Evolutionary conservation across 2,888 invertebrate species (phyloP), one percentile per base, ranked within the genome.

Genomic region (Dioctria linearis): DNA sequence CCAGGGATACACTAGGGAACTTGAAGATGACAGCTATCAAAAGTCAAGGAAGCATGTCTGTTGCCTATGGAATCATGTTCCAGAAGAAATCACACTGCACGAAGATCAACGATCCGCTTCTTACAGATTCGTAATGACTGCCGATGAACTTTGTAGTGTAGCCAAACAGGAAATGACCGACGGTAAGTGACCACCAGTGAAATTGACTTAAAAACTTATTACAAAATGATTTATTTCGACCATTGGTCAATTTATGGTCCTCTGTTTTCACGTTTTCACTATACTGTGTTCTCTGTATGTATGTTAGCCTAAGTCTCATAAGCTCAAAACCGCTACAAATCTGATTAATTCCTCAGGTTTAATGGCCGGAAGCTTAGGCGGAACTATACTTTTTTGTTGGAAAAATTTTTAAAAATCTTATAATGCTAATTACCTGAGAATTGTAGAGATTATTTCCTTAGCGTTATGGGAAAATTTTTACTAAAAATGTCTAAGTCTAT

Each of bases 41-140:
- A 84, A 82, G 83, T 51, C 82, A 81, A 4, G 85, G 85, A 65
- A 85, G 83, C 80, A 84, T 86, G 80, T 87, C 83, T 83, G 85
- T 86, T 13, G 82, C 83, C 85, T 69, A 82, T 87, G 82, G 85
- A 85, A 80, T 82, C 81, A 82, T 81, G 83, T 83, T 82, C 84
- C 85, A 80, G 82, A 84, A 75, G 82, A 85, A 1, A 83, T 89
- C 25, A 78, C 84, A 40, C 84, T 87, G 80, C 82, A 83, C 3
- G 76, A 83, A 2, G 84, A 85, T 67, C 83, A 87, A 80, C 69
- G 82, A 39, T 83, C 82, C 49, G 78, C 86, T 11, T 84, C 84
- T 37, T 90, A 91, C 84, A 91, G 91, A 0, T 90, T 91, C 83
- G 88, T 90, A 0, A 90, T 92, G 89, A 90, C 91, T 0, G 90